These are phyloP conservation scores for Lithodes maja DNA, from an alignment of 2,888 invertebrate species.

Conservation along the genomic window DNA sequence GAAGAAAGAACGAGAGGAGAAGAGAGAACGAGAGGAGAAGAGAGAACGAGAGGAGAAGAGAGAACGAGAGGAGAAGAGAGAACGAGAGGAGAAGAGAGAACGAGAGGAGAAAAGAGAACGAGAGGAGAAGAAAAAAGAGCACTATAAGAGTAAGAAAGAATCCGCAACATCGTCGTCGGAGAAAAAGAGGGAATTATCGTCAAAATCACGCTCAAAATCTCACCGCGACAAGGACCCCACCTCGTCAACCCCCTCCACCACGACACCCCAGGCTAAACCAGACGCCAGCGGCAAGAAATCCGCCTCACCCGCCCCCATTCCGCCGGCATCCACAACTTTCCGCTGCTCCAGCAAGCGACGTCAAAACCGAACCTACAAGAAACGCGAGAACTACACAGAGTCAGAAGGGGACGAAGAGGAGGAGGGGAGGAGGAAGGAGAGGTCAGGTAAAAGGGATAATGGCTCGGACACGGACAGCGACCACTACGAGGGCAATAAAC, in stretches of 20 bases:
- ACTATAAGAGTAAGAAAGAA: conserved; percentile 29
- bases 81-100: conserved; percentile 24
- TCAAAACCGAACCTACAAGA: conserved; percentile 40
- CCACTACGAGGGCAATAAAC: conserved; percentile 67
- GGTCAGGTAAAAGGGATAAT: neutral
- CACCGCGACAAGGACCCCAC: neutral
- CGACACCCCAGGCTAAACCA: neutral
- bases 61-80: conserved; percentile 11
- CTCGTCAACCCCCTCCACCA: neutral
- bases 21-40: conserved; percentile 17
- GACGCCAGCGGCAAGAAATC: conserved; percentile 24
- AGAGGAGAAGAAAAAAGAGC: conserved; percentile 32
- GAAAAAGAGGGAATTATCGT: neutral
- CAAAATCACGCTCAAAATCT: neutral
- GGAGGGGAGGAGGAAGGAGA: neutral
- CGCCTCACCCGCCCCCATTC: neutral
- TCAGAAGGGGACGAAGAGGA: conserved; percentile 17
- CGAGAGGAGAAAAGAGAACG: conserved; percentile 30
- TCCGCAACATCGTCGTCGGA: neutral
- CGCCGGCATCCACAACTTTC: neutral
- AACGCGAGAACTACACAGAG: conserved; percentile 42
- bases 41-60: conserved; percentile 21
- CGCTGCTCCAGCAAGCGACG: conserved; percentile 4
- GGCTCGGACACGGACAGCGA: conserved; percentile 67
- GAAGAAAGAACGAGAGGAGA: neutral